Evolutionary conservation across 2,888 invertebrate genomes (phyloP).

Genomic region (Mythimna loreyi): DNA sequence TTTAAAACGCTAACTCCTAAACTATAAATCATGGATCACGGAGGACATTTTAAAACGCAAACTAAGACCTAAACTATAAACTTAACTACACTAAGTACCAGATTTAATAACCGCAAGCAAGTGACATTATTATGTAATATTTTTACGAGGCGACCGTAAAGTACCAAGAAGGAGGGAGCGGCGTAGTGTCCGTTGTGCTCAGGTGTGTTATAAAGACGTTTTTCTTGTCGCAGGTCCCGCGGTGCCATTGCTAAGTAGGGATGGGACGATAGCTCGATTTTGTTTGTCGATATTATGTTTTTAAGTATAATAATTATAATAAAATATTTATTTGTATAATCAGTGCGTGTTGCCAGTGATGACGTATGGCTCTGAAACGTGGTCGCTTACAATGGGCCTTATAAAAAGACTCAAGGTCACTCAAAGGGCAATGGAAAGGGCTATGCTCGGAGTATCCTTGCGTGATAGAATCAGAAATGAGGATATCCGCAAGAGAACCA

Average conservation of each 20-base stretch:
- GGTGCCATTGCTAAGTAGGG: conserved; percentile 72
- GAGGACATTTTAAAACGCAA: background rate
- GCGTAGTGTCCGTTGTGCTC: conserved; percentile 74
- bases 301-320: too few species aligned
- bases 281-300: conserved; percentile 44
- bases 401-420: too few species aligned
- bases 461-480: too few species aligned
- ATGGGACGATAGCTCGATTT: conserved; percentile 46
- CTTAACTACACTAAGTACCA: conserved; percentile 15
- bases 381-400: too few species aligned
- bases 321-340: too few species aligned
- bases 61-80: background rate
- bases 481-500: too few species aligned
- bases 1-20: too few species aligned
- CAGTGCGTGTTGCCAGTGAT: too few species aligned
- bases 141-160: conserved; percentile 59
- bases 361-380: too few species aligned
- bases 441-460: too few species aligned
- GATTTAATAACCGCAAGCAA: conserved; percentile 27
- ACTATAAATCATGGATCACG: too few species aligned
- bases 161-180: conserved; percentile 75
- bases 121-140: conserved; percentile 37
- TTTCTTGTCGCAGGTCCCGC: conserved; percentile 82
- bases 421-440: too few species aligned
- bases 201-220: conserved; percentile 88